phyloP scores from a whole-genome alignment of 2,113 vertebrate species.

The Ptilorrhoa leucosticta region DNA sequence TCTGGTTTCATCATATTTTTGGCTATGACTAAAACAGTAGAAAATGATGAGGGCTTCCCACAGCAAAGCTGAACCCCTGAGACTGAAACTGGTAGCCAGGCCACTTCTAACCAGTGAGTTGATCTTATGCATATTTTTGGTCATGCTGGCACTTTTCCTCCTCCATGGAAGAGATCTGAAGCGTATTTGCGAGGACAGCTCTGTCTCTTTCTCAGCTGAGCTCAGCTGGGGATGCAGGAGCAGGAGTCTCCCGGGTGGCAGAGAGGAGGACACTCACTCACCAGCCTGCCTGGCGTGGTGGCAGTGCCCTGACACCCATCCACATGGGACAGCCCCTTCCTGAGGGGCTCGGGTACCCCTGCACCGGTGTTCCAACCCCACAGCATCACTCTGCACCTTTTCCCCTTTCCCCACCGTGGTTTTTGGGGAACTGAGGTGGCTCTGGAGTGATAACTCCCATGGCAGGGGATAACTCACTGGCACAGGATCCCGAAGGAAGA shows the following conservation, averaged over 20 bases:
- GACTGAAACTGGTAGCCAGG: constrained; percentile 10
- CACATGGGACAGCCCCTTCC: rapidly evolving
- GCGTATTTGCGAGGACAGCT: neutral
- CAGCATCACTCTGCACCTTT: neutral
- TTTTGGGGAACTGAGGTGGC: neutral
- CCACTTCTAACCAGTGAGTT: neutral
- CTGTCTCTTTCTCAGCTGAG: neutral
- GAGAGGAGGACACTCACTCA: neutral
- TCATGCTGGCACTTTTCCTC: neutral
- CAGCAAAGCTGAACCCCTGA: neutral
- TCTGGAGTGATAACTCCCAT: rapidly evolving
- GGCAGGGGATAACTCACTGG: neutral
- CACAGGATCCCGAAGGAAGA: rapidly evolving
- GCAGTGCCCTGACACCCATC: neutral
- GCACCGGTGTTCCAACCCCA: neutral
- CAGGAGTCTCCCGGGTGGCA: neutral
- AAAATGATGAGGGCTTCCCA: constrained; percentile 14
- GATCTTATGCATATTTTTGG: constrained; percentile 36
- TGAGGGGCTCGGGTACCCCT: neutral
- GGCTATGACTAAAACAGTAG: constrained; percentile 20
- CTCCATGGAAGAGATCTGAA: neutral
- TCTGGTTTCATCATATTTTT: constrained; percentile 49
- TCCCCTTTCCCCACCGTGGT: rapidly evolving
- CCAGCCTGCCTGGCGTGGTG: neutral
- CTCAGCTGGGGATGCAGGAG: neutral